phyloP scores from a whole-genome alignment of 2,797 vertebrate genomes.

The Synaphobranchus kaupii region DNA sequence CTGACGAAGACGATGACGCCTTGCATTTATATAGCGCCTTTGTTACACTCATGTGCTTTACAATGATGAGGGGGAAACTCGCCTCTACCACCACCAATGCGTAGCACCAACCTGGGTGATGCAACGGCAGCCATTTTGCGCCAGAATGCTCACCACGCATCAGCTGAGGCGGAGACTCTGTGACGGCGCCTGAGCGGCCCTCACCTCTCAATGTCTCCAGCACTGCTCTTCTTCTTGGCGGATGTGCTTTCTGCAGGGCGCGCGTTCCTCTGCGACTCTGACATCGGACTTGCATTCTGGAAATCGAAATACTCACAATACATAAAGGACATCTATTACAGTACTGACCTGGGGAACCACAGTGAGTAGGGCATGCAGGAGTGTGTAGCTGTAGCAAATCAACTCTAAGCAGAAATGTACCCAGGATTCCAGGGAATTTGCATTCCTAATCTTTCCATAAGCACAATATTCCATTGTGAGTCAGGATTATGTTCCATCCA shows the following conservation, averaged over 20 bases:
- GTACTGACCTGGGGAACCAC: neutral
- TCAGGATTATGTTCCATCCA: neutral
- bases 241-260: constrained; percentile 33
- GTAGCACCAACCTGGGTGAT: too few species aligned
- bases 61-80: too few species aligned
- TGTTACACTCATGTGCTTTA: too few species aligned
- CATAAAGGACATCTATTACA: neutral
- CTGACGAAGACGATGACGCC: too few species aligned
- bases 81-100: too few species aligned
- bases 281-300: constrained; percentile 58
- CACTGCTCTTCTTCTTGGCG: constrained; percentile 43
- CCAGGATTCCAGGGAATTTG: neutral
- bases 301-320: constrained; percentile 19
- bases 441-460: neutral
- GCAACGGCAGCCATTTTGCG: too few species aligned
- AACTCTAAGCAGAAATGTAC: neutral
- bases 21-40: too few species aligned
- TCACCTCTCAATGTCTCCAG: constrained; percentile 66
- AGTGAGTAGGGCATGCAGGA: neutral
- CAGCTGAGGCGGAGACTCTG: too few species aligned
- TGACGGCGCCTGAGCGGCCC: neutral
- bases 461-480: neutral
- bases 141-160: too few species aligned
- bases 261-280: constrained; percentile 40
- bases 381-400: neutral